Base-by-base conservation (phyloP, 2,888 invertebrate genomes). In the Lordiphosa andalusiaca region DNA sequence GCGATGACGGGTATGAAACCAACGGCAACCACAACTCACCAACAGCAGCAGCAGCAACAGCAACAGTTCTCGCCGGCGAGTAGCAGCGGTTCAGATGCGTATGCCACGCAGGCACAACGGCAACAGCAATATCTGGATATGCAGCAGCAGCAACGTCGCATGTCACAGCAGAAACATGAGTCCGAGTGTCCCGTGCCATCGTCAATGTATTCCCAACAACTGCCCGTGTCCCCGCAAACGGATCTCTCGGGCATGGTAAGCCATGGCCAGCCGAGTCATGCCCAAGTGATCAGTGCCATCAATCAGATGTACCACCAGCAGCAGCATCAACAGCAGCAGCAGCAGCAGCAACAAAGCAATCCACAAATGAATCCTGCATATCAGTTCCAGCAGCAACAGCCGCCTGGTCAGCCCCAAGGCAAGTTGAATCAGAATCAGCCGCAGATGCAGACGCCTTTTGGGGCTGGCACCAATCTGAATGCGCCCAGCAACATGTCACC, bases 161-260 rank as follows among this genome's bases (percentile, higher is more conserved):
- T 80, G 69, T 87, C 86, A 37, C 73, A 77, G 49, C 78, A 69
- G 47, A 49, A 63, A 12, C 82, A 76, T 39, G 86, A 88, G 12
- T 69, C 87, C 25, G 87, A 89, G 42, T 89, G 84, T 55, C 88
- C 89, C 44, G 84, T 88, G 58, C 88, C 90, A n/a, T 90, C 89
- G 68, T 90, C 89, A 58, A 88, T 89, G 76, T 89, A 89, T 69
- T 88, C 89, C 62, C 89, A 89, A 53, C 88, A 88, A 67, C 66
- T 87, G 73, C 87, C 87, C 41, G 84, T 89, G 41, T 81, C 88
- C 10, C 89, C 89, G 39, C 89, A 89, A 64, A 87, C 89, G 23
- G 89, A 89, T 63, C 76, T 89, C 23, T 84, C 88, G 2, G 77
- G 85, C 0, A 55, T 88, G 69, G 85, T 89, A 4, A 88, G 77